Evolutionary conservation across 2,797 vertebrate species (phyloP), one percentile per base, ranked within the genome.

Genomic region (Poecilia picta): DNA sequence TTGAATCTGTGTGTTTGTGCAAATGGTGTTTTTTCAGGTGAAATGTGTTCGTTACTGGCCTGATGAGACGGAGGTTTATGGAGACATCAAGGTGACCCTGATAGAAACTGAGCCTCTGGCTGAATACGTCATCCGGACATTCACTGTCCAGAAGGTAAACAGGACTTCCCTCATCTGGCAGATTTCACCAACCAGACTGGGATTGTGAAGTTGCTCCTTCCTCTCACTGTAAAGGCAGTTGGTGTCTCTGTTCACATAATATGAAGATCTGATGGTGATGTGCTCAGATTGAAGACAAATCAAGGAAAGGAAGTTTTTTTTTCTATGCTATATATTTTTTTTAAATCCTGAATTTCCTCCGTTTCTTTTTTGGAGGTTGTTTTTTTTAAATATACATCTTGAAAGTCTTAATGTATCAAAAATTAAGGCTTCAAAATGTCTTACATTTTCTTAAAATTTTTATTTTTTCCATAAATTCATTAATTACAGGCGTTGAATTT

Each of bases 1-100:
- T 41, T 5, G 25, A 41, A 25, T 23, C 16, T 25, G 64, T 25
- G 36, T 68, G 64, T 41, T 8, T 0, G 20, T 5, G 2, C 57
- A 28, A 41, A 28, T 20, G 0, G 28, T 81, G 6, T 83, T 45
- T 53, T 82, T 89, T 11, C 84, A 99, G 98, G 98, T 99, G 74
- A 99, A 99, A 88, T 99, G 98, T 90, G 97, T 98, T 81, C 95
- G 97, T 0, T 99, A 99, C 93, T 99, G 98, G 98, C 98, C 98
- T 0, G 98, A 99, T 81, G 98, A 99, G 91, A 98, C 97, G 0
- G 98, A 99, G 76, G 96, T 99, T 64, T 99, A 99, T 0, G 98
- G 98, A 74, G 98, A 99, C 83, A 97, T 99, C 93, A 99, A 99
- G 93, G 98, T 99, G 87, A 97, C 98, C 0, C 94, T 99, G 92